Percentiles rank a stretch among this genome's conserved stretches.
phyloP scores from a whole-genome alignment of 2,113 vertebrate species.

The Dolichallabes microphthalmus region DNA sequence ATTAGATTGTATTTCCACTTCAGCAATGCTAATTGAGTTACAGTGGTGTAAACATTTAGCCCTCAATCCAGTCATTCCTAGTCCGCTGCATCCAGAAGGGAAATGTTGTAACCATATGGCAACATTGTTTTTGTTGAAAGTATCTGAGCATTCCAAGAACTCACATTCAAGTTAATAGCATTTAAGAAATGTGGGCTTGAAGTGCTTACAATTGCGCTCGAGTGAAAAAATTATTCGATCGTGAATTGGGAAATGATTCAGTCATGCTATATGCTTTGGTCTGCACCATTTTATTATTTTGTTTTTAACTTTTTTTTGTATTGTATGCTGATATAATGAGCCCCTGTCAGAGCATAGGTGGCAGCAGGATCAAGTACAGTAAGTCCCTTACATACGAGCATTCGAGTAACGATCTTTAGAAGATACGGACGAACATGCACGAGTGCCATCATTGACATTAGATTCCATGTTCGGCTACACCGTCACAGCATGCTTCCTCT shows the following conservation, averaged over 20 bases:
- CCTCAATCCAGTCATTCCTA: neutral
- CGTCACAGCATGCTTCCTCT: too few relatives aligned
- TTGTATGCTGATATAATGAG: neutral
- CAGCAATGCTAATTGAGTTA: neutral
- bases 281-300: neutral
- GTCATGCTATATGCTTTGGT: neutral
- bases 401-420: too few relatives aligned
- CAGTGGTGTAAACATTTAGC: slow-evolving; percentile 4
- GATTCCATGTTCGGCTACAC: too few relatives aligned
- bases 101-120: too few relatives aligned
- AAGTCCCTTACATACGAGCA: too few relatives aligned
- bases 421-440: too few relatives aligned
- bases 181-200: neutral
- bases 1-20: slow-evolving; percentile 6
- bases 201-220: neutral
- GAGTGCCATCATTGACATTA: too few relatives aligned
- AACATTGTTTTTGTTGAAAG: too few relatives aligned
- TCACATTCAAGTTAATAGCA: neutral
- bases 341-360: too few relatives aligned
- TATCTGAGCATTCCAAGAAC: too few relatives aligned
- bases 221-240: neutral
- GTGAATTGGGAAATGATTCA: neutral
- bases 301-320: neutral
- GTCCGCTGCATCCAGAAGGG: neutral
- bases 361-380: too few relatives aligned